phyloP scores from a whole-genome alignment of 2,797 vertebrate species.

The Bryconaethiops microstoma region DNA sequence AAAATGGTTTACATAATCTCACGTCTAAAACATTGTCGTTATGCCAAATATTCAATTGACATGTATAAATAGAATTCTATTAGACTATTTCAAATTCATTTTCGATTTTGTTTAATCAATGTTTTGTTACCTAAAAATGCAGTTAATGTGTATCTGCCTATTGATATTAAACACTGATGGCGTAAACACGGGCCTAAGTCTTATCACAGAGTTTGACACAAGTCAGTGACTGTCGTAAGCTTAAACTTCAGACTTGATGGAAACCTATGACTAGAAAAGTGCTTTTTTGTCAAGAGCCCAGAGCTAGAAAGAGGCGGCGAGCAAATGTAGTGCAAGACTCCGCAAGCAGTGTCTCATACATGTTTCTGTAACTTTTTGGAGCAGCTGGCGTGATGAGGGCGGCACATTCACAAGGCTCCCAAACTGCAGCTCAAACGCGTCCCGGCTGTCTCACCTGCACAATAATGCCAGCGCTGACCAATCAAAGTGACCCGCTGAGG shows the following conservation, averaged over 20 bases:
- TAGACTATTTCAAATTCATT: no score
- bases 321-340: not conserved
- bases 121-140: not conserved
- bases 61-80: not conserved
- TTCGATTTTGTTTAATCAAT: not conserved
- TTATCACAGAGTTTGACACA: not conserved
- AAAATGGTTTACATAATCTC: no score
- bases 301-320: not conserved
- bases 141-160: not conserved
- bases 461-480: conserved; percentile 79
- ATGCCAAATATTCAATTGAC: no score
- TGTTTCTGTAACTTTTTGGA: conserved; percentile 43
- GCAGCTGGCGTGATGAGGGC: conserved; percentile 55
- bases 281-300: not conserved
- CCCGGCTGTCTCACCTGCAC: conserved; percentile 84
- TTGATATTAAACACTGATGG: not conserved
- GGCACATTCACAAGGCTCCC: conserved; percentile 50
- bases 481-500: conserved; percentile 81
- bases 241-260: not conserved
- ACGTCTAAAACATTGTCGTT: no score
- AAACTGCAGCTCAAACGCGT: conserved; percentile 62
- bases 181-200: no score
- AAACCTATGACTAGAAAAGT: not conserved
- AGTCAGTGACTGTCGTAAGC: not conserved
- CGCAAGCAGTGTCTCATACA: conserved; percentile 13